Evolutionary conservation across 2,888 invertebrate species (phyloP).

Genomic region (Petrolisthes cinctipes): DNA sequence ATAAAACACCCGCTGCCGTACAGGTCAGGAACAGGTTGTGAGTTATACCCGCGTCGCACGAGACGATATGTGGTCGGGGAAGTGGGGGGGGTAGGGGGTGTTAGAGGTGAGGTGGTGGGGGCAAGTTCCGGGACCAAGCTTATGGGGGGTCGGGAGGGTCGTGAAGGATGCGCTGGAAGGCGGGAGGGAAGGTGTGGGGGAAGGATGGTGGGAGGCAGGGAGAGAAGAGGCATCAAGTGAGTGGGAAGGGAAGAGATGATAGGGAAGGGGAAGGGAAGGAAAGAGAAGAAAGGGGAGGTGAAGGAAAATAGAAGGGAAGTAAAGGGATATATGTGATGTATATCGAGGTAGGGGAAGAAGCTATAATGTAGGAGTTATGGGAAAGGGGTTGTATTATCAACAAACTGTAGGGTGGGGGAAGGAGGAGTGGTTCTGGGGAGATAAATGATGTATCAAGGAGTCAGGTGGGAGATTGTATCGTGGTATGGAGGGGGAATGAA

Average conservation of each 20-base stretch:
- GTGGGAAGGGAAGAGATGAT: not conserved
- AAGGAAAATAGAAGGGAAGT: too few relatives aligned
- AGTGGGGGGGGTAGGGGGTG: not conserved
- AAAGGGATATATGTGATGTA: too few relatives aligned
- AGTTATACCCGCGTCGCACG: slow-evolving; percentile 32
- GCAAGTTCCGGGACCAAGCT: slow-evolving; percentile 37
- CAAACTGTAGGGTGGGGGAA: too few relatives aligned
- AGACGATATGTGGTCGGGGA: not conserved
- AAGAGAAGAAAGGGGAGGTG: not conserved
- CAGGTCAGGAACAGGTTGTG: slow-evolving; percentile 35
- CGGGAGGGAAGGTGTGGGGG: not conserved
- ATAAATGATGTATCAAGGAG: too few relatives aligned
- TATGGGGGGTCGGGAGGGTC: slow-evolving; percentile 23
- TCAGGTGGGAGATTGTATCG: too few relatives aligned
- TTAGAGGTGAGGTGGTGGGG: not conserved
- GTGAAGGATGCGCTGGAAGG: slow-evolving; percentile 4
- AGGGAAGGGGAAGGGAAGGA: too few relatives aligned
- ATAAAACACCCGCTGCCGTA: slow-evolving; percentile 28
- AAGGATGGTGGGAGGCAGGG: not conserved
- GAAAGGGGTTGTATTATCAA: too few relatives aligned
- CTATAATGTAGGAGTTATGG: too few relatives aligned
- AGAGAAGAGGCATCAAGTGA: not conserved
- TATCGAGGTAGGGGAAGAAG: too few relatives aligned
- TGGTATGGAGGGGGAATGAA: too few relatives aligned
- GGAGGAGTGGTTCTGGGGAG: too few relatives aligned